Conservation (phyloP, 2,113 vertebrate species). For the Bubo blakistoni region DNA sequence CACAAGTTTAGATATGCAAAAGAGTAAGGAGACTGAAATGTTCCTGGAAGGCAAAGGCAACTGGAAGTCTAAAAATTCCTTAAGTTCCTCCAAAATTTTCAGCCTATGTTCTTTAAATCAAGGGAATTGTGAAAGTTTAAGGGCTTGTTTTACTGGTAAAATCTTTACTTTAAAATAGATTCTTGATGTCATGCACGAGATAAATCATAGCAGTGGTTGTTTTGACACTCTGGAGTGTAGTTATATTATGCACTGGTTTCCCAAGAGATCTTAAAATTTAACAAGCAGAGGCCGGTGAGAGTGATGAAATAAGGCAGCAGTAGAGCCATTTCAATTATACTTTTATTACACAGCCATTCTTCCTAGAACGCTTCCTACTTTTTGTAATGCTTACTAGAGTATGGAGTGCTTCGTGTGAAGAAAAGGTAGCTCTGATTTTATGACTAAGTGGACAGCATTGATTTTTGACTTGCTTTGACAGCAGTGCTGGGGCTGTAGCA, state of each 20-base stretch:
- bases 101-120: neutral
- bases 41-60: neutral
- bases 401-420: neutral
- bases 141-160: neutral
- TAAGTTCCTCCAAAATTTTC: neutral
- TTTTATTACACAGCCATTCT: constrained; percentile 52
- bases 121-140: neutral
- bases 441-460: neutral
- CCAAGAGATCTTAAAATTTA: constrained; percentile 63
- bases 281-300: constrained; percentile 26
- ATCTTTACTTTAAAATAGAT: constrained; percentile 25
- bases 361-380: neutral
- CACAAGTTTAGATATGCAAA: neutral
- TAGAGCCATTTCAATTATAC: constrained; percentile 42
- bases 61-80: neutral
- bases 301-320: constrained; percentile 51
- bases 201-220: constrained; percentile 22
- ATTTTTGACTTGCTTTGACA: neutral
- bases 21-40: neutral
- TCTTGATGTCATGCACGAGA: neutral
- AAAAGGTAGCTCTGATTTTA: neutral
- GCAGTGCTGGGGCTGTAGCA: neutral
- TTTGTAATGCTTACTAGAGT: constrained; percentile 9
- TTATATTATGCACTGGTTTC: constrained; percentile 46
- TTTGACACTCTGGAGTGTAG: constrained; percentile 44